A percentile compares a stretch with the other conserved stretches of the same genome.
Conservation (phyloP, 1,140 invertebrate species). For the Lepidurus couesii region DNA sequence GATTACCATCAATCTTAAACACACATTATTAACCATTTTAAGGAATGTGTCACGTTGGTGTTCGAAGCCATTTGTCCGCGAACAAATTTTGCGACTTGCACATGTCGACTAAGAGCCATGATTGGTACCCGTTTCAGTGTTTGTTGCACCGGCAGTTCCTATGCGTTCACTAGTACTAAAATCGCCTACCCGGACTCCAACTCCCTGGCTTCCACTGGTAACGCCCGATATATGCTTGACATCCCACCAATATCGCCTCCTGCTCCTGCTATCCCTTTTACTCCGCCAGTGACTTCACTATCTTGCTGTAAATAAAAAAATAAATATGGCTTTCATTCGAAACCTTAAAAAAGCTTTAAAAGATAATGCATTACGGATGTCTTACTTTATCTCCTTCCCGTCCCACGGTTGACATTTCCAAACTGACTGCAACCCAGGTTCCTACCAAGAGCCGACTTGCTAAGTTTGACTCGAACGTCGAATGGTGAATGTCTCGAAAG, state of each 20-base stretch:
- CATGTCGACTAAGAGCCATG: neutral
- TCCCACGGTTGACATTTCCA: too few species aligned
- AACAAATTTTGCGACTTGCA: neutral
- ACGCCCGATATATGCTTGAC: neutral
- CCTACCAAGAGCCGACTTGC: too few species aligned
- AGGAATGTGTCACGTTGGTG: neutral
- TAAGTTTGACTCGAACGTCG: too few species aligned
- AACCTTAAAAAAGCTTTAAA: neutral
- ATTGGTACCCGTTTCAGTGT: neutral
- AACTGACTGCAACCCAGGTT: too few species aligned
- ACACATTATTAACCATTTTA: neutral
- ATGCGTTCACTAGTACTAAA: neutral
- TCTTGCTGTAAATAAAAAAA: neutral
- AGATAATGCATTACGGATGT: too few species aligned
- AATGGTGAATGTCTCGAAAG: too few species aligned
- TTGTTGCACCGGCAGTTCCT: neutral
- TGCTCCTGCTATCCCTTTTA: neutral
- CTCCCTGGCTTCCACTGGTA: neutral
- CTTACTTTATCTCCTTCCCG: too few species aligned
- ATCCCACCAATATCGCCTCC: neutral
- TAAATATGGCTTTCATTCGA: neutral
- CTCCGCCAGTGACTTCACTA: neutral
- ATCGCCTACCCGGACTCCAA: neutral
- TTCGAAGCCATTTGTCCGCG: neutral
- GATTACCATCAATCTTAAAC: too few species aligned